Conservation (phyloP, 2,888 invertebrate genomes). For the Agonopterix arenella region DNA sequence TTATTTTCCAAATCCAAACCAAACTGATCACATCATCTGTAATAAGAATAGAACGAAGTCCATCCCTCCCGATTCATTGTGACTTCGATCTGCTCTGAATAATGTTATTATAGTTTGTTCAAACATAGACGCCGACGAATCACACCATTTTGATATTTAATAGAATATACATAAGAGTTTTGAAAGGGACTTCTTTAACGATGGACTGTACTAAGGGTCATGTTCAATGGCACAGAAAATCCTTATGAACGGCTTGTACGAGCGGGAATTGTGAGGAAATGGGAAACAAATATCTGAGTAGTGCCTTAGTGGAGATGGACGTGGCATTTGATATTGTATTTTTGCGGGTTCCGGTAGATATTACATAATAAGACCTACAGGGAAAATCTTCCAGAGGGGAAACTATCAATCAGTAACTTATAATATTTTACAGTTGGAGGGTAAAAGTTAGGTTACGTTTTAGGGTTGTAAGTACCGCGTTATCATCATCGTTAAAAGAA, state of each 20-base stretch:
- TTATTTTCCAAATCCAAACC: background rate
- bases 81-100: slow-evolving; percentile 35
- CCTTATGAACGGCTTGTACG: slow-evolving; percentile 37
- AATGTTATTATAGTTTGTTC: slow-evolving; percentile 32
- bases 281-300: slow-evolving; percentile 34
- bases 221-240: slow-evolving; percentile 51
- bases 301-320: slow-evolving; percentile 4
- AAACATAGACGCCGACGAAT: too few species aligned
- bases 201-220: slow-evolving; percentile 25
- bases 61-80: slow-evolving; percentile 10
- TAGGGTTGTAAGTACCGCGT: too few species aligned
- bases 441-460: too few species aligned
- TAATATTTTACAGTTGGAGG: too few species aligned
- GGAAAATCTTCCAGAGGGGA: too few species aligned
- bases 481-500: too few species aligned
- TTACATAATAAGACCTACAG: too few species aligned
- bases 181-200: too few species aligned
- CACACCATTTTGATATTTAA: too few species aligned
- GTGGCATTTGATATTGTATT: background rate
- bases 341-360: too few species aligned
- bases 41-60: slow-evolving; percentile 3
- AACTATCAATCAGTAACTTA: too few species aligned
- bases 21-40: background rate
- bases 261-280: slow-evolving; percentile 28
- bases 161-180: too few species aligned